A percentile compares a stretch with the other conserved stretches of the same genome.
These are phyloP conservation scores for Rhinella marina DNA, from an alignment of 2,797 vertebrate genomes.

Conservation along the genomic window DNA sequence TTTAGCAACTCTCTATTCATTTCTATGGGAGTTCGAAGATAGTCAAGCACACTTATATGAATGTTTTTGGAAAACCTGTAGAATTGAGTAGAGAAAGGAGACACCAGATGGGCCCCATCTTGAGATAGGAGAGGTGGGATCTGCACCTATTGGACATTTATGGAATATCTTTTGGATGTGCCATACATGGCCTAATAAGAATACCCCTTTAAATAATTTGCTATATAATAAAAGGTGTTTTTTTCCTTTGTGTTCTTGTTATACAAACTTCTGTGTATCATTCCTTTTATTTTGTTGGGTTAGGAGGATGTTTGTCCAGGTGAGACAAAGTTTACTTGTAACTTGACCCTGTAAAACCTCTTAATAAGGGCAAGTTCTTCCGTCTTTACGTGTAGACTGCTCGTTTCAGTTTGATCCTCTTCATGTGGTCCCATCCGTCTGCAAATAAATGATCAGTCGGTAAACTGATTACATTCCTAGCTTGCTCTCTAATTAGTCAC, in stretches of 20 bases:
- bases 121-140: too few relatives aligned
- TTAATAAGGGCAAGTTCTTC: slow-evolving; percentile 29
- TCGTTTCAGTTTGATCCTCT: not conserved
- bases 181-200: too few relatives aligned
- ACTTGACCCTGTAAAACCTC: slow-evolving; percentile 26
- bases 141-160: too few relatives aligned
- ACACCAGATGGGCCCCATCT: too few relatives aligned
- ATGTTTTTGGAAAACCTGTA: too few relatives aligned
- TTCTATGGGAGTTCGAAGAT: too few relatives aligned
- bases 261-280: not conserved
- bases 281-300: not conserved
- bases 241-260: not conserved
- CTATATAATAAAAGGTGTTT: not conserved
- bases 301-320: slow-evolving; percentile 54
- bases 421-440: not conserved
- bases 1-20: too few relatives aligned
- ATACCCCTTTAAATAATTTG: too few relatives aligned
- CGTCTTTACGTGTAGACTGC: slow-evolving; percentile 9
- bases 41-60: too few relatives aligned
- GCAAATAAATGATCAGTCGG: slow-evolving; percentile 18
- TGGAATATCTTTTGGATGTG: too few relatives aligned
- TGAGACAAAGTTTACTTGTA: slow-evolving; percentile 35
- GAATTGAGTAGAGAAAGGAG: too few relatives aligned
- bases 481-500: slow-evolving; percentile 16
- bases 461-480: not conserved